Conservation (phyloP, 2,797 vertebrate genomes). For the Megaceryle alcyon region DNA sequence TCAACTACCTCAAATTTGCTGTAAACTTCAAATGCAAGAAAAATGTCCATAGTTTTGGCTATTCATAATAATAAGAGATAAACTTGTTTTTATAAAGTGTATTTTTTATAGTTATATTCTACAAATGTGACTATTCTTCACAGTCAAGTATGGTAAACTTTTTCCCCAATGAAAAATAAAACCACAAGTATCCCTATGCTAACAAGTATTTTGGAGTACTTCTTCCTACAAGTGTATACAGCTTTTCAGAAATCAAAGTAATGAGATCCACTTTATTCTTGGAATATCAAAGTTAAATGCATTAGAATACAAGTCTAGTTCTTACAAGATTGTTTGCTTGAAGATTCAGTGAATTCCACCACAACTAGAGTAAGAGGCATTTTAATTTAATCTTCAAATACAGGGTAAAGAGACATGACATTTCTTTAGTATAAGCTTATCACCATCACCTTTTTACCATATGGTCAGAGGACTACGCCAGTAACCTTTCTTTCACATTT, state of each 20-base stretch:
- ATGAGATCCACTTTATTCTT: background rate
- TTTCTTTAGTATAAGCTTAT: background rate
- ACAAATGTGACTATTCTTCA: background rate
- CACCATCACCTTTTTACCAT: background rate
- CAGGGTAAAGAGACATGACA: background rate
- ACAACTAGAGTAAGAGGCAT: background rate
- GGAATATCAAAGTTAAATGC: background rate
- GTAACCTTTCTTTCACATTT: background rate
- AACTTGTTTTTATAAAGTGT: background rate
- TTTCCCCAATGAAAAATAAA: background rate
- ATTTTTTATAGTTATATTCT: background rate
- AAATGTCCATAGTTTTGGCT: background rate
- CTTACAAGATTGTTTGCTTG: background rate
- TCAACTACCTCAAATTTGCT: background rate
- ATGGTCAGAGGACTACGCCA: background rate
- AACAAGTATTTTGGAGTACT: background rate
- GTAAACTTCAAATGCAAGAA: background rate
- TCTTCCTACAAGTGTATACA: background rate
- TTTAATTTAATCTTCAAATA: background rate
- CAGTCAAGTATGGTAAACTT: background rate
- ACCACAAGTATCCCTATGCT: background rate
- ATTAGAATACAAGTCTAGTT: background rate
- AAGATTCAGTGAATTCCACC: background rate
- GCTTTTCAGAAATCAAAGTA: conserved; percentile 1
- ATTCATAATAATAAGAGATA: background rate